Evolutionary conservation across 2,888 invertebrate genomes (phyloP), one percentile per base, ranked within the genome.

Genomic region (Muschampia staudingeri): DNA sequence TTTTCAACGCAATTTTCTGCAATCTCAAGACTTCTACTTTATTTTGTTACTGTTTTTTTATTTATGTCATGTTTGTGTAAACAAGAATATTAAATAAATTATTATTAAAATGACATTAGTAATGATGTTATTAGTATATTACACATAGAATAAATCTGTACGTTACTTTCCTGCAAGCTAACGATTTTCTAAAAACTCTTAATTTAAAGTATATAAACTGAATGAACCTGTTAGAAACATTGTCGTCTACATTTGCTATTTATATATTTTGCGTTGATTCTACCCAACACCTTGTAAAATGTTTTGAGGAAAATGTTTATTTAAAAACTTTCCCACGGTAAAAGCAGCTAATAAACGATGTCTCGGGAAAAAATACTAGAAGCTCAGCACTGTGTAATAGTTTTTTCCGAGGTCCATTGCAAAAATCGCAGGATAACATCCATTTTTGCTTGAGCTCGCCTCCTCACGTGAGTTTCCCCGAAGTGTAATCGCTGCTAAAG

Each of bases 311-410:
- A 70, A 44, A 65, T 42, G 48, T 78, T 79, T 61, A 80, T 78
- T 79, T 61, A 80, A 79, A 75, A 75, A 52, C 56, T 78, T 79
- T 83, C 79, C 61, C 67, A 82, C 73, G 52, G 75, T 75, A 75
- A 75, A 87, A 82, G 83, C 75, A 82, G 83, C 83, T 85, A 87
- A 87, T 86, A 86, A 87, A 86, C 85, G 81, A 71, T 82, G 78
- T 81, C 86, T 75, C 75, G 76, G 71, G 61, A 81, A 84, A 88
- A 88, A 88, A 87, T 85, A 89, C 89, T 84, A 87, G 85, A 86
- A 88, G 78, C 75, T 86, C 88, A 89, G 82, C 87, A 90, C 87
- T 87, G 87, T 86, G 86, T 88, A 90, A 89, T 87, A 88, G 87
- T 88, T 89, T 89, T 87, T 87, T 86, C 86, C 85, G 80, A 84